A percentile compares a stretch with the other conserved stretches of the same genome.
Evolutionary conservation across 2,797 vertebrate genomes (phyloP).

Genomic region (Argya squamiceps): DNA sequence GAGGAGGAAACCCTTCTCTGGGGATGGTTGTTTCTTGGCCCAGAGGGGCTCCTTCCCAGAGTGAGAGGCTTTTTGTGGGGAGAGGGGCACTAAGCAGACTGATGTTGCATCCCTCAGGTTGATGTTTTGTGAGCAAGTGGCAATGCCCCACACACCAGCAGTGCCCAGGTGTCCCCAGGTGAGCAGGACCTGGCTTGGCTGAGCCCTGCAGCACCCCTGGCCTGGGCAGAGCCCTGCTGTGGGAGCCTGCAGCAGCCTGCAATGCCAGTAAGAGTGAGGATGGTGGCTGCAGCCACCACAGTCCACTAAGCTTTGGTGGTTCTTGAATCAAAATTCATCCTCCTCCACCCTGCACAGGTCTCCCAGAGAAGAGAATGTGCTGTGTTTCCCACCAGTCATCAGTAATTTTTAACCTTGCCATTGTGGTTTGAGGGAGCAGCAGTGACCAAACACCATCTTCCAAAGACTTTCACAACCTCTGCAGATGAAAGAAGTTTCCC

Average conservation of each 20-base stretch:
- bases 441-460: neutral
- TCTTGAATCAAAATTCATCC: neutral
- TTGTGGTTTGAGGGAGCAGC: neutral
- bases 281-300: neutral
- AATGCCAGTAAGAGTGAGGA: accelerated
- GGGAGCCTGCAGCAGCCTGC: neutral
- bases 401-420: neutral
- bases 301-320: neutral
- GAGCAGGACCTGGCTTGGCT: neutral
- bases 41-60: neutral
- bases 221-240: neutral
- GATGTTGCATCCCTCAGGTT: accelerated
- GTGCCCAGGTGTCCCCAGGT: neutral
- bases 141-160: neutral
- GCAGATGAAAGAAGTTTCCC: neutral
- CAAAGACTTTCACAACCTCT: neutral
- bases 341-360: neutral
- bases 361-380: neutral
- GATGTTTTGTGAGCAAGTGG: accelerated
- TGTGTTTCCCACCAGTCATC: neutral
- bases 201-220: neutral
- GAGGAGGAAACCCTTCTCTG: neutral
- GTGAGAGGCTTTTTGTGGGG: neutral
- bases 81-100: neutral
- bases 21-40: neutral